Base-by-base conservation (phyloP, 1,140 invertebrate species). In the Lamellibrachia luymesi region DNA sequence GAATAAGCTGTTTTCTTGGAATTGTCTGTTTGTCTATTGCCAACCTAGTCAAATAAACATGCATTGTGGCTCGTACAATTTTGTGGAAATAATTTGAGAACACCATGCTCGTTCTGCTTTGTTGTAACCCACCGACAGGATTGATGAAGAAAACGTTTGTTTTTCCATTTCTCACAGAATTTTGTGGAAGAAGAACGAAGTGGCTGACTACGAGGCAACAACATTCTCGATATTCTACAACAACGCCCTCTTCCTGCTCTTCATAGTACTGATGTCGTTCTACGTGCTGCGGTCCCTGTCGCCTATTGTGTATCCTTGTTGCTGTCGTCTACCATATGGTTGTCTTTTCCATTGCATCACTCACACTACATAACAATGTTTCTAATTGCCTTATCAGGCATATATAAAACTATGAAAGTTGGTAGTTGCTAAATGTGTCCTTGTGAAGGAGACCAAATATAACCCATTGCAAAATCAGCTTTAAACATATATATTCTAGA, bases 161-260 rank as follows among this genome's bases (percentile, higher is more conserved):
- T 89, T 4, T n/a, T 90, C 89, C 93, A 92, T 91, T 94, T 93
- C 52, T 94, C 94, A 38, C 94, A 96, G 96, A 94, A 96, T 96
- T 93, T 96, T 99, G 92, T 99, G 99, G 99, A 99, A 99, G 97
- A 99, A 99, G 96, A 99, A 99, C 97, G 99, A 99, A 97, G 99
- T 99, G 25, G 99, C 99, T 52, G 99, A 99, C 96, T 99, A 99
- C 96, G 99, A 99, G 97, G 99, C 99, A 0, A 99, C 99, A 52
- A 99, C 98, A 8, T 99, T 99, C 96, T 98, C 99, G 80, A 99
- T 99, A 95, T 99, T 99, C 97, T 99, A 99, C 97, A 99, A 99
- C 97, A 99, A 99, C 96, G 98, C 99, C 50, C 96, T 99, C 91
- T 99, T 99, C 97, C 97, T 99, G 96, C 98, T 98, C 52, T 97